Conservation (phyloP, 2,797 vertebrate genomes). For the Alca torda region DNA sequence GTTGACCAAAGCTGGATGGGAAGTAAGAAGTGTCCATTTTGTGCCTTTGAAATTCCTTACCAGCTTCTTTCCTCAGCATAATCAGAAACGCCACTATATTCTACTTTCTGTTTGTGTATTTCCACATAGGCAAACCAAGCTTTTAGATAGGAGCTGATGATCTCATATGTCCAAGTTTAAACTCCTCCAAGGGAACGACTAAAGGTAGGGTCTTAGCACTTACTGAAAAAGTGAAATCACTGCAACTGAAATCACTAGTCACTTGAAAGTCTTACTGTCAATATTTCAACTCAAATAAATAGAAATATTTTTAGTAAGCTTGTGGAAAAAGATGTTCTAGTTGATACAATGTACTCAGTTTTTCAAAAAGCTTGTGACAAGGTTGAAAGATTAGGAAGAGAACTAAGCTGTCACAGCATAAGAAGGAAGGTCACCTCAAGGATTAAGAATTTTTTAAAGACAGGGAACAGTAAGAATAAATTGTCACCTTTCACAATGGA, state of each 20-base stretch:
- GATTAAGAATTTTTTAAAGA: background rate
- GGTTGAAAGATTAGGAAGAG: background rate
- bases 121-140: background rate
- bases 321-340: background rate
- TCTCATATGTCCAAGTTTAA: background rate
- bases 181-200: background rate
- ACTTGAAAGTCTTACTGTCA: background rate
- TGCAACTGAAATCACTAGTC: background rate
- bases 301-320: background rate
- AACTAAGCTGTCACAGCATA: background rate
- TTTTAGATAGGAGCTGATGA: background rate
- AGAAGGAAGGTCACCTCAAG: background rate
- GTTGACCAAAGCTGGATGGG: background rate
- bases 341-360: background rate
- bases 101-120: background rate
- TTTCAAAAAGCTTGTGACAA: background rate
- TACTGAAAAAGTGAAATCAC: background rate
- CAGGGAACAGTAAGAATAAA: background rate
- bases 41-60: background rate
- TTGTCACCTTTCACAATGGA: background rate
- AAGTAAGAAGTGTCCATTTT: background rate
- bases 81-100: background rate
- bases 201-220: background rate
- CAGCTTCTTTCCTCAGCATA: background rate
- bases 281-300: background rate